Evolutionary conservation across 2,888 invertebrate genomes (phyloP), one percentile per base, ranked within the genome.

Genomic region (Spodoptera exigua): DNA sequence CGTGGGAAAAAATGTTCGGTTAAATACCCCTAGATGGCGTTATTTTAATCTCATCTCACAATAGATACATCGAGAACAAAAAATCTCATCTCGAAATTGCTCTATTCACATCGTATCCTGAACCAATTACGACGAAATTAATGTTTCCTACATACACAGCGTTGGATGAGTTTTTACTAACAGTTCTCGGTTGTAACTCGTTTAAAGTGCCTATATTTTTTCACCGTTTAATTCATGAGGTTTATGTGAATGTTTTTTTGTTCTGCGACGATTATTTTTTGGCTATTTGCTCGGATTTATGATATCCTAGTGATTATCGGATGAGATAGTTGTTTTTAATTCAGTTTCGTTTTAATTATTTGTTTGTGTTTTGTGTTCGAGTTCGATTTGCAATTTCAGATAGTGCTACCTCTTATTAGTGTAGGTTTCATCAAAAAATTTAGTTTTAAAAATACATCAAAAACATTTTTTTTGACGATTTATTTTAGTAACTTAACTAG

Each of bases 71-170:
- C 39, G 45, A 36, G 61, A 63, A 60, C 61, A 78, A 78, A 78
- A 76, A 79, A 78, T 72, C 74, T 69, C 70, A 69, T 70, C 61
- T 57, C 57, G 56, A 66, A 79, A 81, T 79, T 66, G 70, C 70
- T 71, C 70, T 74, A 75, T 81, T 79, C 72, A 72, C 62, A 74
- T 62, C 68, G 67, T 66, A 75, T 74, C 66, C 72, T 63, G 69
- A 81, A 82, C 76, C 82, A 85, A 85, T 85, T 82, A 85, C 74
- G 71, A 44, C 46, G 58, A 82, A 82, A 83, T 83, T 82, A 81
- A 84, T 81, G 79, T 81, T 69, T 37, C 56, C 61, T 64, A 64
- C 62, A 70, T 59, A 65, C 52, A 62, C 61, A 76, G 66, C 70
- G 76, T 70, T 57, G 56, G 57, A 43, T 56, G 52, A 21, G 59